Evolutionary conservation across 2,797 vertebrate genomes (phyloP).

Genomic region (Limnodromus scolopaceus): DNA sequence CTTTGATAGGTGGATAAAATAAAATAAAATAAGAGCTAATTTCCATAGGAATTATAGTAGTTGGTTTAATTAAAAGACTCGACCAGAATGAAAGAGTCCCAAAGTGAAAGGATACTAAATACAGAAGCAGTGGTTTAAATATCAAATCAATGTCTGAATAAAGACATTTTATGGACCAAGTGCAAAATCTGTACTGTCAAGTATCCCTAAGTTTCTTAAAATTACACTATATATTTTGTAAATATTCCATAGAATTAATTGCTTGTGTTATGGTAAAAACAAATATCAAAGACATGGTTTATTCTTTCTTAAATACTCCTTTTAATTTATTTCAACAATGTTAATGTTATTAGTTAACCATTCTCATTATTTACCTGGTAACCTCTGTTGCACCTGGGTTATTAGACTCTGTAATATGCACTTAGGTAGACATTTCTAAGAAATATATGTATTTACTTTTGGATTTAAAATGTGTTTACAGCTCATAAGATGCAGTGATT

Average conservation of each 20-base stretch:
- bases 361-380: not conserved
- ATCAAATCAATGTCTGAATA: conserved; percentile 64
- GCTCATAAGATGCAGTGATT: not conserved
- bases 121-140: conserved; percentile 38
- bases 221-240: conserved; percentile 53
- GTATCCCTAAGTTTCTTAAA: conserved; percentile 41
- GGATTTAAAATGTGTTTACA: not conserved
- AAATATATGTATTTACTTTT: not conserved
- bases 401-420: not conserved
- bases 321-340: conserved; percentile 19
- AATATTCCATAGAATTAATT: conserved; percentile 27
- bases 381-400: not conserved
- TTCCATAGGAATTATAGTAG: conserved; percentile 78
- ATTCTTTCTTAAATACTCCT: conserved; percentile 33
- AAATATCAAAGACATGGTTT: conserved; percentile 26
- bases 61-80: conserved; percentile 79
- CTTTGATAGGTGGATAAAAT: conserved; percentile 75
- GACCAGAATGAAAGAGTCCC: conserved; percentile 59
- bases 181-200: conserved; percentile 53
- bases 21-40: conserved; percentile 78
- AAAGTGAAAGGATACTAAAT: conserved; percentile 67
- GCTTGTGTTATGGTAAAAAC: conserved; percentile 1
- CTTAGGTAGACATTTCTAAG: not conserved
- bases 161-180: conserved; percentile 37
- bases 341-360: conserved; percentile 4